Conservation (phyloP, 1,140 invertebrate genomes). For the Cylas formicarius region DNA sequence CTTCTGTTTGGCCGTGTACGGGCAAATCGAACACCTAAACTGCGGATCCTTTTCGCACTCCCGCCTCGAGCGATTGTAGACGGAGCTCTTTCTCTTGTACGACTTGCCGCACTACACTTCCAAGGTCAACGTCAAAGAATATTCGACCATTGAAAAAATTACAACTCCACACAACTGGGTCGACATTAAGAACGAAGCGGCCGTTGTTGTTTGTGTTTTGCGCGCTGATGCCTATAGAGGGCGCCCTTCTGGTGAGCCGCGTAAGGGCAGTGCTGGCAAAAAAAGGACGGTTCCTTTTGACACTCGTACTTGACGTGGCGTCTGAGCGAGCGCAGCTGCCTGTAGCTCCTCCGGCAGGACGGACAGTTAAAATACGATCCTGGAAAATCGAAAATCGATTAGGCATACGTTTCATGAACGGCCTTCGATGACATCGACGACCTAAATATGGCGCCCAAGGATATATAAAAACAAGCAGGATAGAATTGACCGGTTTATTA, state of each 20-base stretch:
- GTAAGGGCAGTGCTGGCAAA: not conserved
- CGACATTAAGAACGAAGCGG: too few relatives aligned
- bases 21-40: slow-evolving; percentile 50
- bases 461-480: too few relatives aligned
- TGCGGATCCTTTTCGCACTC: slow-evolving; percentile 53
- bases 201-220: slow-evolving; percentile 2
- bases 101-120: slow-evolving; percentile 48
- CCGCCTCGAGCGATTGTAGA: slow-evolving; percentile 45
- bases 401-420: too few relatives aligned
- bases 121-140: slow-evolving; percentile 39
- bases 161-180: too few relatives aligned
- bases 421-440: too few relatives aligned
- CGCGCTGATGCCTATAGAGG: not conserved
- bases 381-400: not conserved
- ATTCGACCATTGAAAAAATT: not conserved
- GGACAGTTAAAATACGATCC: not conserved
- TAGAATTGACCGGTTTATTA: too few relatives aligned
- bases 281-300: slow-evolving; percentile 4
- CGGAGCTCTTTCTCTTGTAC: slow-evolving; percentile 50
- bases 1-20: slow-evolving; percentile 42
- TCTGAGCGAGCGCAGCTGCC: not conserved
- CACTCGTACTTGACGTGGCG: slow-evolving; percentile 5
- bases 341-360: not conserved
- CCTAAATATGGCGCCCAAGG: too few relatives aligned
- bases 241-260: not conserved